Conservation (phyloP, 2,113 vertebrate species). For the Uria lomvia region DNA sequence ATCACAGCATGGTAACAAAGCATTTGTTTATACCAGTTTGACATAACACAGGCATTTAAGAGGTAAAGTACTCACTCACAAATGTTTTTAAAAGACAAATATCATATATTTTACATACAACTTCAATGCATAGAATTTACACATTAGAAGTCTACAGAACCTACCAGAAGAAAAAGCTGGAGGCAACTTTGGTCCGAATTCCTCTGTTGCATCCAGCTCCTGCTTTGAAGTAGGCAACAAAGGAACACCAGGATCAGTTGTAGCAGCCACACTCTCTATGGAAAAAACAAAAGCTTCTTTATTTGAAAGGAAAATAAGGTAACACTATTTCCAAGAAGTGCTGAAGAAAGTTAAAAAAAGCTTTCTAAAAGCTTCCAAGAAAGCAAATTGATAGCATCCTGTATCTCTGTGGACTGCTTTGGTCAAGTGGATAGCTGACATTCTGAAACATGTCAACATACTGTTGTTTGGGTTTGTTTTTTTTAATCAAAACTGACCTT, state of each 20-base stretch:
- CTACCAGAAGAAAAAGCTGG: constrained; percentile 77
- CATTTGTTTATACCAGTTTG: background rate
- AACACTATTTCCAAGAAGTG: background rate
- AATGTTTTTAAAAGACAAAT: background rate
- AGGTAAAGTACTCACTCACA: background rate
- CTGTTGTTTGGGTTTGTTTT: rapidly evolving
- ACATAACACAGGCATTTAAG: background rate
- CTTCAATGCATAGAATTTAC: background rate
- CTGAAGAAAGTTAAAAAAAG: background rate
- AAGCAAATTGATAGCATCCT: background rate
- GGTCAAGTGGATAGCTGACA: background rate
- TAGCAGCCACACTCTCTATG: background rate
- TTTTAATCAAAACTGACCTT: background rate
- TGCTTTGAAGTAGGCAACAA: constrained; percentile 22
- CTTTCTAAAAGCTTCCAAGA: background rate
- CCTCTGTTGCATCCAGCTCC: constrained; percentile 66
- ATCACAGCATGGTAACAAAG: background rate
- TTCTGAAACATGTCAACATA: background rate
- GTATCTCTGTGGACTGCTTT: background rate
- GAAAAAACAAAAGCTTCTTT: background rate
- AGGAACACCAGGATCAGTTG: background rate
- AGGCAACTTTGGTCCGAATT: constrained; percentile 92
- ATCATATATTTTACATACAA: background rate
- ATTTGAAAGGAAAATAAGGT: background rate
- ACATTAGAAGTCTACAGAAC: background rate